Percentiles rank a stretch among this genome's conserved stretches.
These are phyloP conservation scores for Bellardia pandia DNA, from an alignment of 2,888 invertebrate species.

Conservation along the genomic window DNA sequence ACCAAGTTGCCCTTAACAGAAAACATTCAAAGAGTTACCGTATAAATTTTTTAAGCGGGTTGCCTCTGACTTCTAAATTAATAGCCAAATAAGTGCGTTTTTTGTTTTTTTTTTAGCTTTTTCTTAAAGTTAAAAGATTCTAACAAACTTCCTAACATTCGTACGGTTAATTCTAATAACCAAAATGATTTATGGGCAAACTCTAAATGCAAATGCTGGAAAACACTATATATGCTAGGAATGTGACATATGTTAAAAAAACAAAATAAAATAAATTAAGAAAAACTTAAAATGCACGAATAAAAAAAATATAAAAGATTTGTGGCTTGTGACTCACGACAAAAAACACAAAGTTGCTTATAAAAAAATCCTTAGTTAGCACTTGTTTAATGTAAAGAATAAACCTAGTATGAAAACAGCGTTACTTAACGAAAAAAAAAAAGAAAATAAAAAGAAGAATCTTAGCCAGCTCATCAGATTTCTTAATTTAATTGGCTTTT, in stretches of 20 bases:
- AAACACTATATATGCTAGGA: neutral
- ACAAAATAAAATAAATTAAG: conserved; percentile 61
- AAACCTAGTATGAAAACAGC: neutral
- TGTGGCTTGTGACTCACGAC: conserved; percentile 72
- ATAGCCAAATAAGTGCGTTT: no score
- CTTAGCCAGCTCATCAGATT: conserved; percentile 77
- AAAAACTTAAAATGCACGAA: conserved; percentile 20
- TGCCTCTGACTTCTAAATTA: neutral
- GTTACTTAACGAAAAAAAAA: conserved; percentile 6
- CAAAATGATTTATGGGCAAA: conserved; percentile 64
- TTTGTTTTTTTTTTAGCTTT: no score
- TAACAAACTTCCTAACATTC: conserved; percentile 10
- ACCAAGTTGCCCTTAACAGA: no score
- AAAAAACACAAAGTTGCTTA: neutral
- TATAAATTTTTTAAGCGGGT: neutral
- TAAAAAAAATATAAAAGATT: conserved; percentile 50
- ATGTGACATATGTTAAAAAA: conserved; percentile 63
- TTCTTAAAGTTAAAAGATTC: neutral
- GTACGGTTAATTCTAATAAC: conserved; percentile 44
- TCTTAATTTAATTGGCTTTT: conserved; percentile 80
- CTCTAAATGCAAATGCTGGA: conserved; percentile 13
- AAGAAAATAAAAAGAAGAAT: conserved; percentile 54
- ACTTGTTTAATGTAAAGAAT: conserved; percentile 53
- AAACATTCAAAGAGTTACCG: neutral
- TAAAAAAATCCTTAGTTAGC: conserved; percentile 55